Evolutionary conservation across 2,888 invertebrate species (phyloP), one percentile per base, ranked within the genome.

Genomic region (Tolmerus cingulatus): DNA sequence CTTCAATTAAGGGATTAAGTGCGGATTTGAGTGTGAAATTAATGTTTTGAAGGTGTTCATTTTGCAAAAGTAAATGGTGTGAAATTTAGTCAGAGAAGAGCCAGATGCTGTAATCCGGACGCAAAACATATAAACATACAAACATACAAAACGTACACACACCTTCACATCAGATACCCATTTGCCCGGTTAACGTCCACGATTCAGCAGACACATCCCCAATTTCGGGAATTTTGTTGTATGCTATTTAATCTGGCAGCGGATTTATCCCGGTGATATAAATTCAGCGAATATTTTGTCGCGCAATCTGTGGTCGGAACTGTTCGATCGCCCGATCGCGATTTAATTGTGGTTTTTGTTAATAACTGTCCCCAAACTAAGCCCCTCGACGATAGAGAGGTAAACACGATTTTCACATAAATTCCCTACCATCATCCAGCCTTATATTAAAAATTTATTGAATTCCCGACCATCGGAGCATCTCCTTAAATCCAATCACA

Each of bases 1-100:
- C 81, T 81, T 55, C 81, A 81, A 81, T 81, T 81, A 81, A 81
- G 34, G 81, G 81, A 81, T 81, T 81, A 79, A 81, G 81, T 55
- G 55, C 46, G 55, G 81, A 51, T 81, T 81, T 55, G 27, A 55
- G 55, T 55, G 81, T 37, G 51, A 51, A 81, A 81, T 81, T 81
- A 55, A 55, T 81, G 55, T 37, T 66, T 66, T 81, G 55, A 81
- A 81, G 55, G 81, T 81, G 30, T 81, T 81, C 81, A 81, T 51
- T 81, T 81, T 34, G 30, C 34, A 34, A 81, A 37, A 81, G 55
- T 81, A 34, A 55, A 81, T 81, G 51, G 55, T 81, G 81, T 81
- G 27, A 81, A 78, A 81, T 81, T 51, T 55, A 30, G 55, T 55
- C 55, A 8, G 55, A 55, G 66, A 12, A 66, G 66, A 66, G 66